Percentiles rank a stretch among this genome's conserved stretches.
phyloP scores from a whole-genome alignment of 37 sponge, comb jelly and placozoan genomes.

The Crambe crambe region DNA sequence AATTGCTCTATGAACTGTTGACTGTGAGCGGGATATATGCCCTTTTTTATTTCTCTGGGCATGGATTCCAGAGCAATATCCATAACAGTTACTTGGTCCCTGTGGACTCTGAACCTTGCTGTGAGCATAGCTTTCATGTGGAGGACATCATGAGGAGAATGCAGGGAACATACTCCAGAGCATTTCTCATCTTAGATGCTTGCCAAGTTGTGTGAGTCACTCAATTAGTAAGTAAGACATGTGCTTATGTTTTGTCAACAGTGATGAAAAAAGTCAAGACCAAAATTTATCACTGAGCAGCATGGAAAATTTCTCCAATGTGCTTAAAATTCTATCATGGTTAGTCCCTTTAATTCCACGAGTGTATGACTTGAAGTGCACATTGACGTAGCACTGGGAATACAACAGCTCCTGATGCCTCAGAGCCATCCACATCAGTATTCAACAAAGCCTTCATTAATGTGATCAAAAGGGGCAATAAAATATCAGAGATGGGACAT shows the following conservation, averaged over 20 bases:
- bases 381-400: neutral
- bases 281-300: neutral
- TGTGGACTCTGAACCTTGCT: conserved; percentile 27
- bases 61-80: conserved; percentile 38
- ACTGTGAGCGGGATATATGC: conserved; percentile 45
- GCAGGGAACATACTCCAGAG: conserved; percentile 26
- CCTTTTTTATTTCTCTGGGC: conserved; percentile 71
- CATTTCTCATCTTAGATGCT: conserved; percentile 35
- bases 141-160: conserved; percentile 15
- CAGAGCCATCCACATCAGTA: neutral
- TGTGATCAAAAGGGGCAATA: neutral
- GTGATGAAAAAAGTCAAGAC: neutral
- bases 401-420: neutral
- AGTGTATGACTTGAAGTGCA: no score
- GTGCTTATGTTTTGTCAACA: neutral
- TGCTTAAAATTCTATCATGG: conserved; percentile 17
- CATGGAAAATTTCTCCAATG: conserved; percentile 6
- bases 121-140: conserved; percentile 1
- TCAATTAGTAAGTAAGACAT: neutral
- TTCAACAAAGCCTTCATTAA: conserved; percentile 35
- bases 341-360: no score
- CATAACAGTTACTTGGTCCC: conserved; percentile 50
- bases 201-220: conserved; percentile 19
- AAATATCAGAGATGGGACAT: neutral
- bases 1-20: conserved; percentile 16